phyloP scores from a whole-genome alignment of 2,113 vertebrate species.

The Aspiorhynchus laticeps region DNA sequence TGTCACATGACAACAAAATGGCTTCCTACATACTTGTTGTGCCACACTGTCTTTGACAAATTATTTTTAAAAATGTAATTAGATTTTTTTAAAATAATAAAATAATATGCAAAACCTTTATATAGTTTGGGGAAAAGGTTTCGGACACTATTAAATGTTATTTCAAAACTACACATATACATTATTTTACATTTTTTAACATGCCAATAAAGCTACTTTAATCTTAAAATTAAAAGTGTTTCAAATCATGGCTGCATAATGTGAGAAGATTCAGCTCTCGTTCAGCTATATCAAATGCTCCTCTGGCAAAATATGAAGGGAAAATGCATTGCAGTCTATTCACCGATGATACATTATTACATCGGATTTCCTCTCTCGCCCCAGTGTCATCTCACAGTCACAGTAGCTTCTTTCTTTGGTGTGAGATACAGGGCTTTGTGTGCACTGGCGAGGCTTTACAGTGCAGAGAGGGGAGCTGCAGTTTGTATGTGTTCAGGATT shows the following conservation, averaged over 20 bases:
- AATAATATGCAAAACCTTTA: too few species aligned
- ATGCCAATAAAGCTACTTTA: background rate
- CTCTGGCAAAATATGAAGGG: conserved; percentile 1
- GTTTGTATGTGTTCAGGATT: conserved; percentile 27
- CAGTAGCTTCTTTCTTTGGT: conserved; percentile 1
- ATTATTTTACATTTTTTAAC: too few species aligned
- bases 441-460: background rate
- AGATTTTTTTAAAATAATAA: background rate
- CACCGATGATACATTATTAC: conserved; percentile 9
- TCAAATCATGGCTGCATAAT: background rate
- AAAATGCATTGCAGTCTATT: conserved; percentile 12
- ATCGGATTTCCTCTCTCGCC: background rate
- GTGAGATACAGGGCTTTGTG: background rate
- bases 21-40: background rate
- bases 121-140: too few species aligned
- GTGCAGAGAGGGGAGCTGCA: background rate
- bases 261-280: background rate
- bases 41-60: background rate
- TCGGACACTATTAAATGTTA: too few species aligned
- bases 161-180: too few species aligned
- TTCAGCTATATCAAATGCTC: background rate
- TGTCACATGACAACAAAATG: background rate
- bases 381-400: background rate
- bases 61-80: background rate
- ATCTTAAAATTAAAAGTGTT: background rate